Conservation (phyloP, 2,113 vertebrate species). For the Phyllopteryx taeniolatus region DNA sequence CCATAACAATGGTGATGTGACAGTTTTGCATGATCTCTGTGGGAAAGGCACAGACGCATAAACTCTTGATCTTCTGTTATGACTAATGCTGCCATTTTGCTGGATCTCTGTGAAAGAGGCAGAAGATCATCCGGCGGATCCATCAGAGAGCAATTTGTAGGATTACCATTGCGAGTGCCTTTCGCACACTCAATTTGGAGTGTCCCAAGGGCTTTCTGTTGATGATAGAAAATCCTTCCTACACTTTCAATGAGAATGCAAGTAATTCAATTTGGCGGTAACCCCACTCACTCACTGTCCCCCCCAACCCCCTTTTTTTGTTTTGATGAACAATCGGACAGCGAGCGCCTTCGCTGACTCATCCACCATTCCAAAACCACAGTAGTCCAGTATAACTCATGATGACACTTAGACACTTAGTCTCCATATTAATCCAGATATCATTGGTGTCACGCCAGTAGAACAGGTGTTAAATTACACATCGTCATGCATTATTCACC, state of each 20-base stretch:
- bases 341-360: background rate
- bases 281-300: background rate
- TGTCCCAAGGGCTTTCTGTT: background rate
- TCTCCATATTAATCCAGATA: background rate
- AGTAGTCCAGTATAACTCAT: background rate
- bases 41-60: background rate
- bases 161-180: background rate
- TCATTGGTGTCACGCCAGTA: background rate
- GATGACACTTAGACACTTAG: background rate
- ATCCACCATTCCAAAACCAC: background rate
- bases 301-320: background rate
- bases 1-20: background rate
- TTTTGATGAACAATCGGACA: background rate
- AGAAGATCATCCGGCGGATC: background rate
- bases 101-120: background rate
- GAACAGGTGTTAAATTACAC: constrained; percentile 8
- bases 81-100: background rate
- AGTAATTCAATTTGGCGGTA: background rate
- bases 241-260: background rate
- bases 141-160: background rate
- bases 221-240: background rate
- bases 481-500: constrained; percentile 12
- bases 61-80: background rate
- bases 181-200: background rate
- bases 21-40: background rate